Base-by-base conservation (phyloP, 1,140 invertebrate genomes). In the Drosophila bocki region DNA sequence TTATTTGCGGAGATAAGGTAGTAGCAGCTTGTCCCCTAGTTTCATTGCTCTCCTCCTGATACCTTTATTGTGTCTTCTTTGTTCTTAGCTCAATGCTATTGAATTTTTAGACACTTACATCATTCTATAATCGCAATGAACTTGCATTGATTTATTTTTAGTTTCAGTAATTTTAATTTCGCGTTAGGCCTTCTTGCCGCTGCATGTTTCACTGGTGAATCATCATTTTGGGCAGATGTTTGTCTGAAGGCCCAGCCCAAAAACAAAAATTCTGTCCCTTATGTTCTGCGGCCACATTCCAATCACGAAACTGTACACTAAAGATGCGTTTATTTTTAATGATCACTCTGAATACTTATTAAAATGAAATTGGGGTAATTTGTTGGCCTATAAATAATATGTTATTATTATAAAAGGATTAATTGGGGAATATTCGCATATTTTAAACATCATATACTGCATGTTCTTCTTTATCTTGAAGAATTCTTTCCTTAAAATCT, bases 1-100 rank as follows among this genome's bases (percentile, higher is more conserved):
- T 90, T 84, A 90, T 71, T 71, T 90, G 32, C 51, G 53, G 67
- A 39, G 80, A 83, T 83, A 83, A 83, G 80, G 53, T 75, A 37
- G 51, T 64, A 35, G 51, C 47, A 48, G 53, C 48, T 11, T 35
- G 50, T 76, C 48, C 48, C 65, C 59, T 44, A 32, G 54, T 41
- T 56, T 53, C 60, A 45, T 48, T 78, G 45, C 50, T 57, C 56
- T 47, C 33, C 42, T 47, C 47, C 37, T 15, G 50, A 17, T 62
- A 17, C 37, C 44, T 65, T 35, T 61, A 41, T 17, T 47, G 51
- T 8, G 35, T 54, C 29, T 39, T 41, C 13, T 47, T 61, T 26
- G 33, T 57, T 62, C 19, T 33, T 47, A 51, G 33, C 58, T 61
- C 37, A 42, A 47, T n/a, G 51, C 59, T 78, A 61, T 81, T 75